Conservation (phyloP, 2,113 vertebrate species). For the Labeo catla region DNA sequence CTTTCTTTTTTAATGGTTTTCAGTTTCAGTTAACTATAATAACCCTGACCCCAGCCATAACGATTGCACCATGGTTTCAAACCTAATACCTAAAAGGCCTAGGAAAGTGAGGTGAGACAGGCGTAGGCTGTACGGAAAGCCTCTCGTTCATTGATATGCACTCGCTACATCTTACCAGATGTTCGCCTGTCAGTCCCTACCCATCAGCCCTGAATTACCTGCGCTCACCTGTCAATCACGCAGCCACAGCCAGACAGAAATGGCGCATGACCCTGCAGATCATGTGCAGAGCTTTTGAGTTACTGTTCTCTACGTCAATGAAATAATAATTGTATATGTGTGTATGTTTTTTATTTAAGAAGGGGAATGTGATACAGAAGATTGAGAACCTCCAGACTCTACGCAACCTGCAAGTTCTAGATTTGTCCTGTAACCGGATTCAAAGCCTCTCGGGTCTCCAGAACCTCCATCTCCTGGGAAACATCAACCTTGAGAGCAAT, state of each 20-base stretch:
- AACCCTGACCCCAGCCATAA: not conserved
- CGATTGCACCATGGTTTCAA: not conserved
- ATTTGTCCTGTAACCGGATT: slow-evolving; percentile 87
- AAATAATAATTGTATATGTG: slow-evolving; percentile 34
- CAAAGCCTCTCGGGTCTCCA: slow-evolving; percentile 82
- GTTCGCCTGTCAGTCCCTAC: slow-evolving; percentile 69
- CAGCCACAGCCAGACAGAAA: not conserved
- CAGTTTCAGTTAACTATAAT: not conserved
- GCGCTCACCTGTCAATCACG: slow-evolving; percentile 56
- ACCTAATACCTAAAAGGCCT: not conserved
- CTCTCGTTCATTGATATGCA: slow-evolving; percentile 61
- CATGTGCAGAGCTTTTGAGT: not conserved
- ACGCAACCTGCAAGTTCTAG: slow-evolving; percentile 77
- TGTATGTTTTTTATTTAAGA: slow-evolving; percentile 71
- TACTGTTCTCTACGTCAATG: not conserved
- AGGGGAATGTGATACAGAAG: slow-evolving; percentile 81
- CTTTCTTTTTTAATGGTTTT: too few relatives aligned
- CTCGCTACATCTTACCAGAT: slow-evolving; percentile 66
- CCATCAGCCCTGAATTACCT: slow-evolving; percentile 61
- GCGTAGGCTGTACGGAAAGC: slow-evolving; percentile 41
- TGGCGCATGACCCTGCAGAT: not conserved
- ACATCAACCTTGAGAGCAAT: slow-evolving; percentile 85
- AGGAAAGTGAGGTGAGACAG: not conserved
- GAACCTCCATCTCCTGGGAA: slow-evolving; percentile 77
- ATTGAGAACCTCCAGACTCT: slow-evolving; percentile 81